Conservation (phyloP, 2,113 vertebrate genomes). For the Zeus faber region DNA sequence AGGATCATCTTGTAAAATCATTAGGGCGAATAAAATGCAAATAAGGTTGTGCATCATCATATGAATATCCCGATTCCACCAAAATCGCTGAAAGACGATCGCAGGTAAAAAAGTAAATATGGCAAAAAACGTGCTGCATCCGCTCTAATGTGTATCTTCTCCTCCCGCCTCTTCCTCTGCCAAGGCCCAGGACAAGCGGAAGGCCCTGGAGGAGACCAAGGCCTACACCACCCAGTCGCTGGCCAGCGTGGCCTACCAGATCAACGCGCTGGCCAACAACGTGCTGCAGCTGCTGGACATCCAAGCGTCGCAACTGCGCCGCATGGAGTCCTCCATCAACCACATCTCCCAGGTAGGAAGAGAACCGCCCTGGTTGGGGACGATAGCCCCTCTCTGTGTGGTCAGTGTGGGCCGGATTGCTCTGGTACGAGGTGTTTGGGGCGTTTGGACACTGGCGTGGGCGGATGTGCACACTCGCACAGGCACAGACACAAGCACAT, state of each 20-base stretch:
- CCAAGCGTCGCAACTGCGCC: conserved; percentile 95
- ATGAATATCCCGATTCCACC: too few relatives aligned
- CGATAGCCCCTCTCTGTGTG: too few relatives aligned
- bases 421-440: too few relatives aligned
- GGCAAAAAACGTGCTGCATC: too few relatives aligned
- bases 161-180: conserved; percentile 17
- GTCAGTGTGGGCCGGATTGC: not conserved
- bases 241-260: conserved; percentile 98
- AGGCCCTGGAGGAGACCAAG: conserved; percentile 99
- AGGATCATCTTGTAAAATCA: too few relatives aligned
- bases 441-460: not conserved
- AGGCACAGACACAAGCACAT: conserved; percentile 6
- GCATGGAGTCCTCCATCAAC: conserved; percentile 98
- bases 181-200: conserved; percentile 97
- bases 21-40: too few relatives aligned
- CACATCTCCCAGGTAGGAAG: conserved; percentile 78
- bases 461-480: not conserved
- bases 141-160: not conserved
- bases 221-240: conserved; percentile 98
- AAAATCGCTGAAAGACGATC: too few relatives aligned
- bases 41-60: too few relatives aligned
- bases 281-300: conserved; percentile 97
- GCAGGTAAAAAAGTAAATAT: too few relatives aligned
- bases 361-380: not conserved
- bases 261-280: conserved; percentile 99